Conservation (phyloP, 2,113 vertebrate species). For the Smithornis capensis region DNA sequence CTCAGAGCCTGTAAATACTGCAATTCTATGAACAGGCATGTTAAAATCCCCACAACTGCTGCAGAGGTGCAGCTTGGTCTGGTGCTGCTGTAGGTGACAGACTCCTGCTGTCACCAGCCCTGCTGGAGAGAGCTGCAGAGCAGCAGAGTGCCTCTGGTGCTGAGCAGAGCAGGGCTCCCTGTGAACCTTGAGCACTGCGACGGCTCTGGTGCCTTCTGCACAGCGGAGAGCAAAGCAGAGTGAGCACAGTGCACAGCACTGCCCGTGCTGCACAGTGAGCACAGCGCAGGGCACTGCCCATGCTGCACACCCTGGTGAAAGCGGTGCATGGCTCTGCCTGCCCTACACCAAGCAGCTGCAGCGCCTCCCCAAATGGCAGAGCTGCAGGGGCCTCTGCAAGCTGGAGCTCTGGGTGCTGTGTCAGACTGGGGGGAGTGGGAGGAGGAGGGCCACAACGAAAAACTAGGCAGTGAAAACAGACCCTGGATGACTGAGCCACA, state of each 20-base stretch:
- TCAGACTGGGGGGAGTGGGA: neutral
- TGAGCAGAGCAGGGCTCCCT: neutral
- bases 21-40: neutral
- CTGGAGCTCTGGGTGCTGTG: neutral
- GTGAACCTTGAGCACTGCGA: neutral
- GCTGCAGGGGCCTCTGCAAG: neutral
- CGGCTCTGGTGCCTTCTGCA: neutral
- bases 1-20: neutral
- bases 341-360: fast-evolving
- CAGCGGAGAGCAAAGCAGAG: neutral
- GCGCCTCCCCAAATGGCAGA: neutral
- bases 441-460: neutral
- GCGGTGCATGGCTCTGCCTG: fast-evolving
- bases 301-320: neutral
- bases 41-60: neutral
- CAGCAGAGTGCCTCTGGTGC: neutral
- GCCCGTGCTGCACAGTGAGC: neutral
- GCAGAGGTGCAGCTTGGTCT: neutral
- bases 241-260: neutral
- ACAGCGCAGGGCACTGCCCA: neutral
- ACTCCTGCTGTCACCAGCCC: neutral
- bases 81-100: neutral
- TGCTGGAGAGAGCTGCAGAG: neutral
- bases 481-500: neutral
- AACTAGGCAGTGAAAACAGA: neutral